A percentile compares a stretch with the other conserved stretches of the same genome.
phyloP scores from a whole-genome alignment of 2,888 invertebrate genomes.

The Neoaliturus tenellus region DNA sequence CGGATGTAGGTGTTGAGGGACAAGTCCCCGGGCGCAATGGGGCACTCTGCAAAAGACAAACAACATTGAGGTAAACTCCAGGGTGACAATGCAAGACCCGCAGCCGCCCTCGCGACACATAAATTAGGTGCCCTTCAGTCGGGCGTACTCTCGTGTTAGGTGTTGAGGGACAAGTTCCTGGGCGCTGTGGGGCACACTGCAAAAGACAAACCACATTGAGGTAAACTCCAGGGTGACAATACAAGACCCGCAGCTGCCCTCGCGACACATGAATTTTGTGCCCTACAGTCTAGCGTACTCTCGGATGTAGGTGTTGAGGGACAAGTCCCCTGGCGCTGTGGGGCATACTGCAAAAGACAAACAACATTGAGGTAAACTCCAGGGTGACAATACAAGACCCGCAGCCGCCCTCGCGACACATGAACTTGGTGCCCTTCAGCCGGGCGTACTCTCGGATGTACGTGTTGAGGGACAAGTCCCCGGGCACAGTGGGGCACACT shows the following conservation, averaged over 20 bases:
- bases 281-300: slow-evolving; percentile 78
- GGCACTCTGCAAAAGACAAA: too few relatives aligned
- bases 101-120: too few relatives aligned
- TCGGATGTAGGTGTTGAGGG: slow-evolving; percentile 80
- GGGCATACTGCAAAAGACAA: background rate
- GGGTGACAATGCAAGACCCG: too few relatives aligned
- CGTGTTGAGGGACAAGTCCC: slow-evolving; percentile 78
- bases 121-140: too few relatives aligned
- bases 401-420: slow-evolving; percentile 86
- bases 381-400: slow-evolving; percentile 77
- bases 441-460: slow-evolving; percentile 79
- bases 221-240: too few relatives aligned
- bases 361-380: slow-evolving; percentile 65
- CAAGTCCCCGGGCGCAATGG: too few relatives aligned
- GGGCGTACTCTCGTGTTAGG: too few relatives aligned
- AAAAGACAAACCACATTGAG: too few relatives aligned
- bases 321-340: slow-evolving; percentile 71
- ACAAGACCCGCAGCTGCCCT: slow-evolving; percentile 87
- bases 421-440: slow-evolving; percentile 81
- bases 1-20: slow-evolving; percentile 80
- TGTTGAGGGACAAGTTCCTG: too few relatives aligned
- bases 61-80: too few relatives aligned
- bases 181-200: too few relatives aligned
- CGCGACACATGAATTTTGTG: slow-evolving; percentile 83
- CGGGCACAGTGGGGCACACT: too few relatives aligned